phyloP scores from a whole-genome alignment of 2,797 vertebrate genomes.

The Pipistrellus pipistrellus region DNA sequence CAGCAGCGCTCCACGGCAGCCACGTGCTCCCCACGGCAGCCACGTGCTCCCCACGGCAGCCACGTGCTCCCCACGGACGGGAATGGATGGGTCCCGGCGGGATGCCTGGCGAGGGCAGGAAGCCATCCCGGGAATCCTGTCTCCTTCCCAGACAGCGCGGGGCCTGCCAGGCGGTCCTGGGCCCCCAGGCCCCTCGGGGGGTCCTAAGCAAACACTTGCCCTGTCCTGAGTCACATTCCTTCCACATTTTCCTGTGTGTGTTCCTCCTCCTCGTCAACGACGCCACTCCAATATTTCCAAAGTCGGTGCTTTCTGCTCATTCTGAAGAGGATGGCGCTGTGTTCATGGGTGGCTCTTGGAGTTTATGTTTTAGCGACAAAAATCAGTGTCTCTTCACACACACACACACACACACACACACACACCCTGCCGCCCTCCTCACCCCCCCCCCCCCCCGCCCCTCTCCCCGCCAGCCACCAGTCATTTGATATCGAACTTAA shows the following conservation, averaged over 20 bases:
- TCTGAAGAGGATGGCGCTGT: not conserved
- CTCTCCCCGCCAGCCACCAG: not conserved
- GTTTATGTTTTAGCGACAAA: not conserved
- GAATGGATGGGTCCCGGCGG: not conserved
- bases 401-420: too few species aligned
- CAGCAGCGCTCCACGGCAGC: not conserved
- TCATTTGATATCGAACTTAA: conserved; percentile 8
- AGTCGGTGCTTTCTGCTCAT: conserved; percentile 39
- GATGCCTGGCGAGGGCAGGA: not conserved
- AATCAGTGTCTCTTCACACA: not conserved
- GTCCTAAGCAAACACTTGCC: conserved; percentile 44
- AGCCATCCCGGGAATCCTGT: not conserved
- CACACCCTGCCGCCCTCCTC: too few species aligned
- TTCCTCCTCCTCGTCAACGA: not conserved
- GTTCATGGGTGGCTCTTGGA: not conserved
- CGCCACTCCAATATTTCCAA: conserved; percentile 13
- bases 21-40: conserved; percentile 55
- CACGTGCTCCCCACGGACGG: conserved; percentile 41
- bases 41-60: conserved; percentile 49
- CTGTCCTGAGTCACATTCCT: conserved; percentile 48
- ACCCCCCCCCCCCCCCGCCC: too few species aligned
- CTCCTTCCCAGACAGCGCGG: conserved; percentile 18
- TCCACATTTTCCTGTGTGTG: not conserved
- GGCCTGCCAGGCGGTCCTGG: not conserved
- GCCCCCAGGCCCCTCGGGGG: conserved; percentile 41